Conservation (phyloP, 2,113 vertebrate species). For the Illadopsis cleaveri region DNA sequence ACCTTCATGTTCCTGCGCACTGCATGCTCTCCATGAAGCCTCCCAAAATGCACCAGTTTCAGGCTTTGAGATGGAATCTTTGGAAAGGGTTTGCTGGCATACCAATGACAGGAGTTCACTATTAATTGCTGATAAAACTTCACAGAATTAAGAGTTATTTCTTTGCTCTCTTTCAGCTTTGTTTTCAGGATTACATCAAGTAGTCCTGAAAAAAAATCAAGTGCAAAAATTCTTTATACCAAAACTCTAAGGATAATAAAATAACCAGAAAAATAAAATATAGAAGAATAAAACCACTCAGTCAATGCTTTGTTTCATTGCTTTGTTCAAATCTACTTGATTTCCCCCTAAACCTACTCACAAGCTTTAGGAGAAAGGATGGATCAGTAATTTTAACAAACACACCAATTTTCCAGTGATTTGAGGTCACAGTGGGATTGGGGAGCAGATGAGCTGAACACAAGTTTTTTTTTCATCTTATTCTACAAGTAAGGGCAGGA, state of each 20-base stretch:
- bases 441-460: constrained; percentile 1
- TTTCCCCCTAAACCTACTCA: background rate
- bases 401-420: background rate
- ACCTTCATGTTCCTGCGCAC: background rate
- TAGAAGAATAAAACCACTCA: background rate
- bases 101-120: background rate
- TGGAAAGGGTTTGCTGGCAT: background rate
- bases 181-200: background rate
- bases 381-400: background rate
- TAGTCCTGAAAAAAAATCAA: background rate
- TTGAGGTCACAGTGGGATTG: background rate
- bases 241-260: background rate
- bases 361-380: background rate
- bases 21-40: accelerated
- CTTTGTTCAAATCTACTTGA: background rate
- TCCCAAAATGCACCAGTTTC: background rate
- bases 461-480: background rate
- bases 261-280: background rate
- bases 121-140: background rate
- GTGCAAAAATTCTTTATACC: background rate
- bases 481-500: constrained; percentile 31
- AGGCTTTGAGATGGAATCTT: background rate
- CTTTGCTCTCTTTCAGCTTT: background rate
- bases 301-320: background rate
- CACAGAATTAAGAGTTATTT: background rate